phyloP scores from a whole-genome alignment of 2,888 invertebrate species.

The Podotricha telesiphe region DNA sequence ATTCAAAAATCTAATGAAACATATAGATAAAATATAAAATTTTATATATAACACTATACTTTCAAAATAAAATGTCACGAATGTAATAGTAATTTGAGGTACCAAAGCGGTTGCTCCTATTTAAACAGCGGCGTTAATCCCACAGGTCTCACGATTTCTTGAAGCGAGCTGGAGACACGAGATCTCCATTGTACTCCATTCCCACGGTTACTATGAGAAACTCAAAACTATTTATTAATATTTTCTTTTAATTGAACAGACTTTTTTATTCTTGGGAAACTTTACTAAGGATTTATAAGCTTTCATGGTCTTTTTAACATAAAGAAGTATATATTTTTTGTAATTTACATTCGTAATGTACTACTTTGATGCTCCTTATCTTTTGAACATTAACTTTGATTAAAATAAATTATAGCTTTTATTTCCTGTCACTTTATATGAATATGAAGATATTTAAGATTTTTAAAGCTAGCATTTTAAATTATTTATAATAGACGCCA shows the following conservation, averaged over 20 bases:
- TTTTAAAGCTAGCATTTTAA: not conserved
- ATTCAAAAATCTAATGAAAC: too few species aligned
- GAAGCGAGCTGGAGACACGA: conserved; percentile 51
- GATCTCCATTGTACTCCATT: conserved; percentile 67
- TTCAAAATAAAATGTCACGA: conserved; percentile 27
- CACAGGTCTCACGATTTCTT: conserved; percentile 69
- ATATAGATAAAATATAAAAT: too few species aligned
- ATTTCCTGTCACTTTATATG: not conserved
- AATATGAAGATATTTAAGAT: not conserved
- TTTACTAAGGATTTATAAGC: conserved; percentile 34
- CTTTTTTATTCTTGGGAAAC: conserved; percentile 34
- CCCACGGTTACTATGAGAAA: conserved; percentile 63
- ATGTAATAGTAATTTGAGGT: conserved; percentile 46
- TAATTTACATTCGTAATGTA: conserved; percentile 2
- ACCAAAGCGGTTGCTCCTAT: conserved; percentile 52
- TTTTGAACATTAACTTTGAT: conserved; percentile 11
- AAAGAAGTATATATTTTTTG: not conserved
- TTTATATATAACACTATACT: not conserved
- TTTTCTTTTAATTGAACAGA: conserved; percentile 45
- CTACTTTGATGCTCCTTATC: conserved; percentile 1
- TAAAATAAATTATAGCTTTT: not conserved
- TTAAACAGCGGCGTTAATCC: conserved; percentile 50
- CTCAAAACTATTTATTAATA: conserved; percentile 62
- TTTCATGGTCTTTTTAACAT: conserved; percentile 9
- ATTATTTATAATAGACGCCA: not conserved